These are phyloP conservation scores for Heliconius melpomene DNA, from an alignment of 1,140 invertebrate genomes.

Conservation along the genomic window DNA sequence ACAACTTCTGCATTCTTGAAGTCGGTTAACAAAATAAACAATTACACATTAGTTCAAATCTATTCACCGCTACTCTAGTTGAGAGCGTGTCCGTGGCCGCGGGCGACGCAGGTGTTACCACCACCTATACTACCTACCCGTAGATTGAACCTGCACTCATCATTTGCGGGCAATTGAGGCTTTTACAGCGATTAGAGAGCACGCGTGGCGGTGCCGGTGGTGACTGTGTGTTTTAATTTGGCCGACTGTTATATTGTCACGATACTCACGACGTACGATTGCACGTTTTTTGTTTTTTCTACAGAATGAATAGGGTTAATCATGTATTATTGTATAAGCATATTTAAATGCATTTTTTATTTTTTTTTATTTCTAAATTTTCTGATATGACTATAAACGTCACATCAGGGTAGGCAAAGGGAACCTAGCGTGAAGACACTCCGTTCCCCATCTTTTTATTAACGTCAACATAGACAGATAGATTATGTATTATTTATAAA, in stretches of 20 bases:
- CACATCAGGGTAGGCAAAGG: too few species aligned
- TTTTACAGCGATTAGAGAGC: slow-evolving; percentile 65
- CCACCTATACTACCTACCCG: slow-evolving; percentile 7
- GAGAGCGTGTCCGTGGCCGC: slow-evolving; percentile 3
- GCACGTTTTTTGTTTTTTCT: slow-evolving; percentile 1
- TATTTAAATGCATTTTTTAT: background rate
- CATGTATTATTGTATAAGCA: background rate
- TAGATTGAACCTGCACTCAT: slow-evolving; percentile 59
- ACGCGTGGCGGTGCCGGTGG: slow-evolving; percentile 58
- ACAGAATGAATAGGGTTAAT: background rate
- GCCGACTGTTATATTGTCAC: slow-evolving; percentile 40
- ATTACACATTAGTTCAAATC: background rate
- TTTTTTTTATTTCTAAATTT: too few species aligned
- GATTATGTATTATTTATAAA: too few species aligned
- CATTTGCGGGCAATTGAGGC: slow-evolving; percentile 63
- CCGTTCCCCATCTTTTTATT: too few species aligned
- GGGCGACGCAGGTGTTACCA: slow-evolving; percentile 50
- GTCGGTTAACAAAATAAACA: background rate
- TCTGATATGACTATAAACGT: too few species aligned
- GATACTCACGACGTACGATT: slow-evolving; percentile 37
- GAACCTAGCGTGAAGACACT: too few species aligned
- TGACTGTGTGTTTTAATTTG: slow-evolving; percentile 45
- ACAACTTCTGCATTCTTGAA: too few species aligned
- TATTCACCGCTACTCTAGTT: background rate
- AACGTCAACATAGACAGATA: too few species aligned